Evolutionary conservation across 2,113 vertebrate genomes (phyloP), one percentile per base, ranked within the genome.

Genomic region (Rhinolophus ferrumequinum): DNA sequence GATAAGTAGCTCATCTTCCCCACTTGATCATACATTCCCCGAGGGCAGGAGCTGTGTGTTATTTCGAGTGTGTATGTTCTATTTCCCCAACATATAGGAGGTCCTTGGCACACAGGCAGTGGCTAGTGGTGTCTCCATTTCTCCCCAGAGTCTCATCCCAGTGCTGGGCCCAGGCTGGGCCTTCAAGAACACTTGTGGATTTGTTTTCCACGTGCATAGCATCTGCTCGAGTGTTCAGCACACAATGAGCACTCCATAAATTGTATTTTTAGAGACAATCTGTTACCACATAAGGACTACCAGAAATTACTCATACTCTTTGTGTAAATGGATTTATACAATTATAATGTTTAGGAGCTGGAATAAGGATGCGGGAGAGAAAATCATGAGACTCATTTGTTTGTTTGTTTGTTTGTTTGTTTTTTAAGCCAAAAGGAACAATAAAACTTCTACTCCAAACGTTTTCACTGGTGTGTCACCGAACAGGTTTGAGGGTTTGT

Each of bases 261-360:
- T 84, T n/a, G n/a, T 94, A 92, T 95, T 96, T 94, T 97, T 96
- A 94, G 76, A 94, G 84, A 85, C 84, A 97, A 94, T 95, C 92
- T 98, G 94, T 93, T 96, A 79, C 50, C 84, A 92, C 84, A 98
- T 96, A 97, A 93, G 92, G 83, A 91, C 80, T 90, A 96, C 76
- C 96, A 97, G 88, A 97, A 97, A 96, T 97, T 96, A 96, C 47
- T 97, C 79, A 89, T 90, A 80, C 28, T 80, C 44, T 97, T 94
- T 93, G n/a, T 93, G 58, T 93, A 96, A 92, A 93, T 90, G 67
- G 62, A 92, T 97, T 97, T 86, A 90, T 90, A 95, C 84, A 84
- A 87, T 96, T 94, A 93, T 62, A 73, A 95, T 93, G 47, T 88
- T 96, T 96, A 96, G 95, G 22, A 93, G 72, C 47, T 92, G 60